These are phyloP conservation scores for Rhinichthys klamathensis DNA, from an alignment of 2,113 vertebrate species.

Conservation along the genomic window DNA sequence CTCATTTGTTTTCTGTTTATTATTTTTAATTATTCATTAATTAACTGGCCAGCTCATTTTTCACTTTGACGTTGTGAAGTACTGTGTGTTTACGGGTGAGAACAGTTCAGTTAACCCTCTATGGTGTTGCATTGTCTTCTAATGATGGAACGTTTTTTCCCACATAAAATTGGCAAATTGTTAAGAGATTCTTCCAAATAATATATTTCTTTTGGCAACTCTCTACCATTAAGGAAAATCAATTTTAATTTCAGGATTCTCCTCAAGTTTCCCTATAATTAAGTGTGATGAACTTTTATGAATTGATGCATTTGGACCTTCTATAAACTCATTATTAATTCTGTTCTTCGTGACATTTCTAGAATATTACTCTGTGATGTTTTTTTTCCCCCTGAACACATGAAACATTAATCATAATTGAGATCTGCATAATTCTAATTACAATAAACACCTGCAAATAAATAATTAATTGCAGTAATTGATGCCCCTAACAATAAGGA, in stretches of 20 bases:
- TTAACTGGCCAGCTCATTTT: not conserved
- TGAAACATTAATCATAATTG: not conserved
- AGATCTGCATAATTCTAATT: not conserved
- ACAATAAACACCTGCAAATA: not conserved
- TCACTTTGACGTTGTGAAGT: not conserved
- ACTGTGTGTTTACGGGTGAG: not conserved
- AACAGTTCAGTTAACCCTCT: not conserved
- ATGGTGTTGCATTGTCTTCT: not conserved
- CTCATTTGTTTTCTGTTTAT: not conserved
- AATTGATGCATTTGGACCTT: not conserved
- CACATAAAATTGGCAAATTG: not conserved
- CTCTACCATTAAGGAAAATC: not conserved
- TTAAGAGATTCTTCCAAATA: not conserved
- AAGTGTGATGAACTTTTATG: not conserved
- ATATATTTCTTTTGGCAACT: not conserved
- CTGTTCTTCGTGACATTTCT: not conserved
- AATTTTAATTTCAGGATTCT: not conserved
- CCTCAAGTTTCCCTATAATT: not conserved
- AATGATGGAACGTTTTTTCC: not conserved
- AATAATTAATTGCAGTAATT: not conserved
- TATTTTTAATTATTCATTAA: slow-evolving; percentile 5
- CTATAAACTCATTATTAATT: no score
- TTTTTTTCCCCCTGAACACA: not conserved
- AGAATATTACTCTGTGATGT: not conserved
- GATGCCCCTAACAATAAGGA: not conserved